phyloP scores from a whole-genome alignment of 2,888 invertebrate species.

The Hypselothyrea guttata region DNA sequence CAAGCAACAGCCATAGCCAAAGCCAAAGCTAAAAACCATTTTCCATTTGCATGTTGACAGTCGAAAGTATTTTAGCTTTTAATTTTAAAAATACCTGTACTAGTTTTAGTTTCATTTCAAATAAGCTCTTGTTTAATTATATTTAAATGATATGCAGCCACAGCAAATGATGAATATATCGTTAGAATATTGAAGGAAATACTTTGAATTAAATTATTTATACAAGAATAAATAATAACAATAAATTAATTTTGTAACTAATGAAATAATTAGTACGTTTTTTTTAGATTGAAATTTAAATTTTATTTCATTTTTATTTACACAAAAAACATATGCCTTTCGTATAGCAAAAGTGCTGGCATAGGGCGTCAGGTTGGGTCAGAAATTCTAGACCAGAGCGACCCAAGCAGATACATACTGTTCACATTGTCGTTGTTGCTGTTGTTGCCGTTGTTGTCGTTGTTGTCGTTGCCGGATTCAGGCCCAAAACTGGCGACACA shows the following conservation, averaged over 20 bases:
- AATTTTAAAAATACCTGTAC: conserved; percentile 17
- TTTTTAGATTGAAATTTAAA: too few species aligned
- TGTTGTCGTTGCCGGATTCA: conserved; percentile 10
- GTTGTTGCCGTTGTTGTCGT: background rate
- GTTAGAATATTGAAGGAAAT: too few species aligned
- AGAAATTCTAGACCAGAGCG: conserved; percentile 23
- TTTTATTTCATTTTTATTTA: background rate
- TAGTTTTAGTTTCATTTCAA: background rate
- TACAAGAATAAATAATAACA: too few species aligned
- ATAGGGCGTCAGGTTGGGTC: conserved; percentile 34
- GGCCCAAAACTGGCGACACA: conserved; percentile 53
- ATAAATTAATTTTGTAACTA: too few species aligned
- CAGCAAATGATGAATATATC: too few species aligned
- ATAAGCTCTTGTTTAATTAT: too few species aligned
- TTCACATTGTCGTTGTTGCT: conserved; percentile 28
- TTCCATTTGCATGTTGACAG: conserved; percentile 67
- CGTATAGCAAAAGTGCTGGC: conserved; percentile 9
- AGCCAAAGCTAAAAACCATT: conserved; percentile 47
- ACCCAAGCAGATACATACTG: conserved; percentile 53
- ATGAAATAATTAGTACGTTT: too few species aligned
- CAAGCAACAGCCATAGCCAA: conserved; percentile 52
- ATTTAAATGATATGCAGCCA: too few species aligned
- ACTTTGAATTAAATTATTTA: too few species aligned
- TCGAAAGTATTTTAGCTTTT: too few species aligned
- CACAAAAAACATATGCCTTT: background rate